phyloP scores from a whole-genome alignment of 2,888 invertebrate species.

The Chrysodeixis includens region DNA sequence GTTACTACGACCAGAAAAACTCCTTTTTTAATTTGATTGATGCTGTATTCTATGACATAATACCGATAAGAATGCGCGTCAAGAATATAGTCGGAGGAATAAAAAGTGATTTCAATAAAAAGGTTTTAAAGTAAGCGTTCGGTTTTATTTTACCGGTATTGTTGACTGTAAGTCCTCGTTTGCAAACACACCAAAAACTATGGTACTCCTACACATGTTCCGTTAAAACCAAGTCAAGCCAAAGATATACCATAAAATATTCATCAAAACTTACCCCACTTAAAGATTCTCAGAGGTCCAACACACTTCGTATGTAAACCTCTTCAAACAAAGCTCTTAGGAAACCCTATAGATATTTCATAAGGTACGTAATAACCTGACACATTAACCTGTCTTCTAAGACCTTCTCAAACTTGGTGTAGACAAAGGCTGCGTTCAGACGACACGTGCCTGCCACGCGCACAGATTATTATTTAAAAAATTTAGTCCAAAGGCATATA shows the following conservation, averaged over 20 bases:
- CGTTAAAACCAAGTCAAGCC: not conserved
- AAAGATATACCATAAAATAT: conserved; percentile 5
- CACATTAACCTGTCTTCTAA: conserved; percentile 50
- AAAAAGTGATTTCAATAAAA: too few species aligned
- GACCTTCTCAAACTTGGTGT: conserved; percentile 49
- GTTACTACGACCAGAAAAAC: too few species aligned
- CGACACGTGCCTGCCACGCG: too few species aligned
- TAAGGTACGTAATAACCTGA: conserved; percentile 44
- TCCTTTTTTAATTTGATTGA: too few species aligned
- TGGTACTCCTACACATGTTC: not conserved
- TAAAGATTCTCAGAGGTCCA: not conserved
- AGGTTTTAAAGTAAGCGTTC: too few species aligned
- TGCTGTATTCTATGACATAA: too few species aligned
- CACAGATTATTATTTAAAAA: too few species aligned
- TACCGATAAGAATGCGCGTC: too few species aligned
- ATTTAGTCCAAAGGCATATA: too few species aligned
- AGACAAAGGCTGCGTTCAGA: conserved; percentile 23
- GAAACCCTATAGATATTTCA: conserved; percentile 55
- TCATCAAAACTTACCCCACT: conserved; percentile 7
- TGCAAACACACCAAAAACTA: not conserved
- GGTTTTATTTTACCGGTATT: too few species aligned
- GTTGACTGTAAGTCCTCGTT: too few species aligned
- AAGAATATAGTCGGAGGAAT: too few species aligned
- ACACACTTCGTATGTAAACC: conserved; percentile 11
- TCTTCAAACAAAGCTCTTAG: conserved; percentile 9